Evolutionary conservation across 92 coral and sea anemone species (phyloP).

Genomic region (Zoanthus gigantus): DNA sequence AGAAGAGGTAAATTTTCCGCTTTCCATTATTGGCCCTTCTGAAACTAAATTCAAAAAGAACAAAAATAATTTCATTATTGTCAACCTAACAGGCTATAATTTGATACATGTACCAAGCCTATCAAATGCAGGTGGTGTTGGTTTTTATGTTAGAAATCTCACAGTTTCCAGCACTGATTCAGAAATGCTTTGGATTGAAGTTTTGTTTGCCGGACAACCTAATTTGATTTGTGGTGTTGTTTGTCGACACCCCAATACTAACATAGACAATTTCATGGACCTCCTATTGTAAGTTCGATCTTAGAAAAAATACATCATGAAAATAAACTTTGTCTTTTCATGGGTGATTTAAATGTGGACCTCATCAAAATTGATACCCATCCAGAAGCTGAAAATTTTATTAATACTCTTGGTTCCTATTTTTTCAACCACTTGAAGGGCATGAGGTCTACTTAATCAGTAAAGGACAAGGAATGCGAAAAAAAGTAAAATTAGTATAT

Average conservation of each 20-base stretch:
- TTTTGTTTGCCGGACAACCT: neutral
- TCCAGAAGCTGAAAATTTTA: slow-evolving; percentile 29
- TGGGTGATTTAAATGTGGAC: slow-evolving; percentile 46
- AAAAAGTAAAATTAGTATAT: too few species aligned
- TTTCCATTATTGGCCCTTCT: neutral
- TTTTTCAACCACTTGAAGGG: slow-evolving; percentile 15
- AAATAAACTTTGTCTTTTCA: slow-evolving; percentile 37
- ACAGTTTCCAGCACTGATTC: neutral
- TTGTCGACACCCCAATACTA: slow-evolving; percentile 40
- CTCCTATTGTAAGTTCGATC: neutral
- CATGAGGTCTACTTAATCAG: too few species aligned
- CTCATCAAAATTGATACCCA: slow-evolving; percentile 13
- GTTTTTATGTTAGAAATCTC: slow-evolving; percentile 2
- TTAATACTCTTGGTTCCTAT: slow-evolving; percentile 27
- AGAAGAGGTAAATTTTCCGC: neutral
- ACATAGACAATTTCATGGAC: slow-evolving; percentile 33
- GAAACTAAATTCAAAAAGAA: slow-evolving; percentile 10
- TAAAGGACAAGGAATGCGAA: too few species aligned
- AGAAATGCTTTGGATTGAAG: slow-evolving; percentile 45
- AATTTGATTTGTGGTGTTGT: slow-evolving; percentile 43
- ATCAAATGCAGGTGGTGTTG: slow-evolving; percentile 14
- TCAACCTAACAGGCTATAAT: slow-evolving; percentile 14
- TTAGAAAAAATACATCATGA: slow-evolving; percentile 27
- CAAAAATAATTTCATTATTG: neutral
- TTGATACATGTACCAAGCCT: slow-evolving; percentile 11